These are phyloP conservation scores for Acromyrmex echinatior DNA, from an alignment of 1,140 invertebrate genomes.

Conservation along the genomic window DNA sequence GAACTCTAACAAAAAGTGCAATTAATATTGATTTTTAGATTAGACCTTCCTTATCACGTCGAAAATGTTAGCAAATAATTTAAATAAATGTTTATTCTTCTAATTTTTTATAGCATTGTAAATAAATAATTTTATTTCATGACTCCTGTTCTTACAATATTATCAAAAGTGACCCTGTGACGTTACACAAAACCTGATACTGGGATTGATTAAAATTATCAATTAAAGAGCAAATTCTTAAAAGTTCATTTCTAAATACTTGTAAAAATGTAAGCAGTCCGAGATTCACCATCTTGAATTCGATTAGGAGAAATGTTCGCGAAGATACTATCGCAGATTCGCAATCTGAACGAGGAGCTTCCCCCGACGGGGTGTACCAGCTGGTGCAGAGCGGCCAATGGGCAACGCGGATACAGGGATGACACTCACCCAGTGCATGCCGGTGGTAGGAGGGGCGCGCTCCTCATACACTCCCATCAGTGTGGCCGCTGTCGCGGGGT, in stretches of 20 bases:
- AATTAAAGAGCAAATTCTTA: neutral
- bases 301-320: slow-evolving; percentile 18
- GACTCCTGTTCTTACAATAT: neutral
- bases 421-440: slow-evolving; percentile 88
- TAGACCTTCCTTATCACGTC: too few species aligned
- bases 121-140: neutral
- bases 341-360: slow-evolving; percentile 28
- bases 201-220: neutral
- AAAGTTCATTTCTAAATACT: neutral
- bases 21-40: neutral
- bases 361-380: slow-evolving; percentile 41
- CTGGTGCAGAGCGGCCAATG: slow-evolving; percentile 61
- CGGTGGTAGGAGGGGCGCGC: slow-evolving; percentile 87
- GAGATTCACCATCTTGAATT: slow-evolving; percentile 56
- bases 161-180: slow-evolving; percentile 14
- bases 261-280: neutral
- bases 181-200: neutral
- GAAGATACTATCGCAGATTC: slow-evolving; percentile 37
- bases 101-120: neutral
- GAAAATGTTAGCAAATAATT: neutral
- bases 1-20: neutral
- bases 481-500: slow-evolving; percentile 86
- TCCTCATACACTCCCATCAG: slow-evolving; percentile 89
- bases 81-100: neutral
- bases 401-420: slow-evolving; percentile 72